Evolutionary conservation across 2,888 invertebrate genomes (phyloP).

Genomic region (Agrochola lychnidis): DNA sequence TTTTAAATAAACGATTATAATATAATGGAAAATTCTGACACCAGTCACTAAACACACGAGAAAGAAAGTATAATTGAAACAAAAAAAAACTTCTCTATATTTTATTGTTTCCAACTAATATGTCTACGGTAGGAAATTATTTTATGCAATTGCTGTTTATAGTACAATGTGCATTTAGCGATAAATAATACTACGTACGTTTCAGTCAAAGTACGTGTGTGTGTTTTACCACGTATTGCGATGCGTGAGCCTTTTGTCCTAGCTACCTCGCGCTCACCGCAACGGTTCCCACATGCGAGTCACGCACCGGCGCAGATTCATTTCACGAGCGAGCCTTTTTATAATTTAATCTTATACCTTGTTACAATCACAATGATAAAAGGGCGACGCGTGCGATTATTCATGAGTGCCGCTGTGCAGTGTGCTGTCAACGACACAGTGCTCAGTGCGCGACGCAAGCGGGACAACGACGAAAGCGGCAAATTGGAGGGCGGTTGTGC

Average conservation of each 20-base stretch:
- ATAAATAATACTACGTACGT: background rate
- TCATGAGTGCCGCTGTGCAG: constrained; percentile 30
- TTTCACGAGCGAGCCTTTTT: constrained; percentile 77
- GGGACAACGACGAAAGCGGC: constrained; percentile 19
- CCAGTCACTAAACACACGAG: too few relatives aligned
- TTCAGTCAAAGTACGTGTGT: background rate
- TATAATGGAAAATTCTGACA: too few relatives aligned
- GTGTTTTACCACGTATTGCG: background rate
- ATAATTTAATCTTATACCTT: constrained; percentile 82
- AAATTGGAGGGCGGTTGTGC: constrained; percentile 64
- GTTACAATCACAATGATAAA: constrained; percentile 79
- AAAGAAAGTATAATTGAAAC: too few relatives aligned
- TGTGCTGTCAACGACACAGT: constrained; percentile 3
- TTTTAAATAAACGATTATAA: too few relatives aligned
- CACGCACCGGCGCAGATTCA: constrained; percentile 77
- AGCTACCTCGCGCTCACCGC: background rate
- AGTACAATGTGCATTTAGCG: background rate
- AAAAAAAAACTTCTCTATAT: background rate
- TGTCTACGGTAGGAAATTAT: too few relatives aligned
- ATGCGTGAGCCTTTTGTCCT: constrained; percentile 13
- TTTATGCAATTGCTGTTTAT: too few relatives aligned
- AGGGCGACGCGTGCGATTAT: constrained; percentile 56
- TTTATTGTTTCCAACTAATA: background rate
- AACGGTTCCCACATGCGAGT: constrained; percentile 50
- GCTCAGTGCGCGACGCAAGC: constrained; percentile 4